Evolutionary conservation across 2,113 vertebrate genomes (phyloP).

Genomic region (Herpailurus yagouaroundi): DNA sequence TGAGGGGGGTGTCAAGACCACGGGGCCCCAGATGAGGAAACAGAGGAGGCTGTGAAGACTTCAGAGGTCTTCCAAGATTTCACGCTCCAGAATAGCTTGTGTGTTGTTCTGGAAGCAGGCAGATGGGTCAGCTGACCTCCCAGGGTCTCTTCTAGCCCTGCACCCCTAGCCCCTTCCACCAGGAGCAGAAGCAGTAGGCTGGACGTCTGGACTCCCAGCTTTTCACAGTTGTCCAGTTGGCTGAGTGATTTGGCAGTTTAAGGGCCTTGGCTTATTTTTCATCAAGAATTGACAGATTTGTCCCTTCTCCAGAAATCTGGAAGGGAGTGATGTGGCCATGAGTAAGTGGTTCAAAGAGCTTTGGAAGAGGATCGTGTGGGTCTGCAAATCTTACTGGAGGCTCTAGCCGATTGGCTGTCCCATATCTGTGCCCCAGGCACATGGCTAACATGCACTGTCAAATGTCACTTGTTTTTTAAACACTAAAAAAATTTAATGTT

Average conservation of each 20-base stretch:
- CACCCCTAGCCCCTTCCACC: accelerated
- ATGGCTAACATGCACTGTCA: background rate
- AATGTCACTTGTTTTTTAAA: background rate
- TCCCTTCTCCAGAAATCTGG: background rate
- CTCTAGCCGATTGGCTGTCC: background rate
- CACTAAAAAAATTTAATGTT: no score
- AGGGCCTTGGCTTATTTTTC: background rate
- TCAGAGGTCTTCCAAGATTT: background rate
- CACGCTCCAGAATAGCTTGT: background rate
- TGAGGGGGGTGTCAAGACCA: accelerated
- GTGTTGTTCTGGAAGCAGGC: background rate
- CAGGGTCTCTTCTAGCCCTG: background rate
- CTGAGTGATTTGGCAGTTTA: background rate
- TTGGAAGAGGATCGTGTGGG: background rate
- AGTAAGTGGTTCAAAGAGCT: background rate
- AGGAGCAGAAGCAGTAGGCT: background rate
- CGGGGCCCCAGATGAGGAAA: background rate
- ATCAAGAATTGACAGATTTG: background rate
- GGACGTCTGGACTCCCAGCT: background rate
- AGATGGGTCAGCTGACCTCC: background rate
- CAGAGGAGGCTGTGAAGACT: background rate
- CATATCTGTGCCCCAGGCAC: background rate
- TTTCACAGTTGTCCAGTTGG: background rate
- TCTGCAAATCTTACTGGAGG: background rate
- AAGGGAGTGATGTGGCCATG: background rate